These are phyloP conservation scores for Sebastes kiyomatsui DNA, from an alignment of 2,797 vertebrate species.

Conservation along the genomic window DNA sequence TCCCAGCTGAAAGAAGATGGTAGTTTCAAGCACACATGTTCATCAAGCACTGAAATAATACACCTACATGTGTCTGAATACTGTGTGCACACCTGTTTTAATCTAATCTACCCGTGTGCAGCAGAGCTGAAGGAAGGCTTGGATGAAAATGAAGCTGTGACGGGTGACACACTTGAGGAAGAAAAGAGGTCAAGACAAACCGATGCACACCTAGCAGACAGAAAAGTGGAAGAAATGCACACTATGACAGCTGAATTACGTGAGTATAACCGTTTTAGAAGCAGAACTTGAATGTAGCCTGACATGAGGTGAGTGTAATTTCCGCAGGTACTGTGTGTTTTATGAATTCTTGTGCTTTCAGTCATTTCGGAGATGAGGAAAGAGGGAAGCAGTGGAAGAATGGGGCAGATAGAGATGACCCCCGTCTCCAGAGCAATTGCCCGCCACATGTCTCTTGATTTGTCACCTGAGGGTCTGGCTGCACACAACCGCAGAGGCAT, in stretches of 20 bases:
- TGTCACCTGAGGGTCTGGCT: conserved; percentile 72
- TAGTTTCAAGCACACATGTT: conserved; percentile 22
- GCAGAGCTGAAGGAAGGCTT: conserved; percentile 21
- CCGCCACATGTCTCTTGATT: conserved; percentile 80
- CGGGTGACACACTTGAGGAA: conserved; percentile 9
- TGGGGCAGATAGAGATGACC: conserved; percentile 76
- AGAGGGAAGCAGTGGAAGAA: conserved; percentile 19
- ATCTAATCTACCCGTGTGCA: conserved; percentile 14
- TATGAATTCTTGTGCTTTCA: background rate
- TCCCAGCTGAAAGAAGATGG: conserved; percentile 50
- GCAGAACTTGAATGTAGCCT: background rate
- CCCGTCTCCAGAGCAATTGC: conserved; percentile 83
- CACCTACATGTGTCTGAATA: background rate
- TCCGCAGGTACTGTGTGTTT: background rate
- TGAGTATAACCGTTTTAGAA: conserved; percentile 19
- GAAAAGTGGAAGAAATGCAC: conserved; percentile 6
- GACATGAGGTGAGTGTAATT: background rate
- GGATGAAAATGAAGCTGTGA: conserved; percentile 10
- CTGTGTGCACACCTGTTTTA: background rate
- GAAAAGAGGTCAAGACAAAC: conserved; percentile 8
- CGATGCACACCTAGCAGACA: background rate
- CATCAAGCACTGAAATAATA: background rate
- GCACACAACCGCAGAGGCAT: conserved; percentile 82
- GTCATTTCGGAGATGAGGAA: conserved; percentile 46
- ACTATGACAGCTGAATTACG: conserved; percentile 18